Evolutionary conservation across 2,113 vertebrate genomes (phyloP), one percentile per base, ranked within the genome.

Genomic region (Campylorhamphus procurvoides): DNA sequence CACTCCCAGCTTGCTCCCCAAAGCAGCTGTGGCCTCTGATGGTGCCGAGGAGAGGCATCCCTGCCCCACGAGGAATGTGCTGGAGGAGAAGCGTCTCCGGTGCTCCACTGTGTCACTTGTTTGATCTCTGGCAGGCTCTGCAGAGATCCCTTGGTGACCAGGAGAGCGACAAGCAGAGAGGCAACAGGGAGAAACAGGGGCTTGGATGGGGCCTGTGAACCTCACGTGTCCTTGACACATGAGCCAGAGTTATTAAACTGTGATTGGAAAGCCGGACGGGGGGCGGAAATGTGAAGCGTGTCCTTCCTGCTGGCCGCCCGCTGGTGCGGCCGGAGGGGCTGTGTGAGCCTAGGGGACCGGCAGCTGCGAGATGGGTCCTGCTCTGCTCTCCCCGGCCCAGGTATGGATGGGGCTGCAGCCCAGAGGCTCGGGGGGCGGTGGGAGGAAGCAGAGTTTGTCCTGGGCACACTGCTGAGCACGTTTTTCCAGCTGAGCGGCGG

Each of bases 401-500:
- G 35, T 55, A 6, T 0, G 25, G 91, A 6, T 0, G 25, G 91
- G 73, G 74, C 58, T n/a, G 10, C 76, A 50, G 59, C 39, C 52
- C 1, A 0, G 23, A 3, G 46, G 59, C 55, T 47, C 1, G 5
- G 52, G 67, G 60, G 49, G 46, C 1, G 4, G 49, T 12, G 59
- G 67, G 79, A 56, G 69, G 92, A 52, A 46, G 79, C 59, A 0
- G 69, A 17, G 53, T 37, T 56, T 1, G 6, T 86, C 52, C 72
- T 0, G 9, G 63, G 64, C 71, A 4, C 89, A 7, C 2, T 6
- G 75, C 87, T 37, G 83, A 93, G 93, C 89, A 50, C 53, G n/a
- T 83, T 94, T 94, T 87, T 91, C 84, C 95, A 77, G 94, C 87
- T 5, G 94, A 84, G 87, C 66, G 1, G 83, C 31, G 1, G 87